Evolutionary conservation across 2,797 vertebrate species (phyloP).

Genomic region (Cuculus canorus): DNA sequence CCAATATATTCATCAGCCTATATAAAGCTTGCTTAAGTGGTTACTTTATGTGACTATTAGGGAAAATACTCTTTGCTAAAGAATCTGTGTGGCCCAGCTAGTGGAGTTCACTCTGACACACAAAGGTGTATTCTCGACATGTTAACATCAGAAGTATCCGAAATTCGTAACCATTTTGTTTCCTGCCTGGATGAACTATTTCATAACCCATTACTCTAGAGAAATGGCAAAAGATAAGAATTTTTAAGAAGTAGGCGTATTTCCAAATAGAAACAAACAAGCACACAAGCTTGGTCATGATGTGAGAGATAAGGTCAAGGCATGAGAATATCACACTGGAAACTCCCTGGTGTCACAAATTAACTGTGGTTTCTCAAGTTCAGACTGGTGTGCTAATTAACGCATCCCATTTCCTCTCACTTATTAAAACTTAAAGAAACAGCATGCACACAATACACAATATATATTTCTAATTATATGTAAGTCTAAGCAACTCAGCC

Average conservation of each 20-base stretch:
- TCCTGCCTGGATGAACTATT: not conserved
- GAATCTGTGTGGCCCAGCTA: not conserved
- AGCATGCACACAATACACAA: not conserved
- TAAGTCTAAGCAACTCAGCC: not conserved
- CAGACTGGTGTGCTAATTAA: slow-evolving; percentile 19
- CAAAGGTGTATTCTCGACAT: not conserved
- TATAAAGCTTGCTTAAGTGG: not conserved
- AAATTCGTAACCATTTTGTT: not conserved
- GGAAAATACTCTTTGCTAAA: not conserved
- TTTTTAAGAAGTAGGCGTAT: not conserved
- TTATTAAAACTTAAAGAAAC: not conserved
- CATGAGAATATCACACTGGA: not conserved
- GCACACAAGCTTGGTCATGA: not conserved
- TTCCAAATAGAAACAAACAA: not conserved
- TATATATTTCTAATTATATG: not conserved
- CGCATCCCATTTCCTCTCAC: not conserved
- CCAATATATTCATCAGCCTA: not conserved
- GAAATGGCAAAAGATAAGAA: not conserved
- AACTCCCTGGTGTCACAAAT: slow-evolving; percentile 12
- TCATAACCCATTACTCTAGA: not conserved
- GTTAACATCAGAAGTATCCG: not conserved
- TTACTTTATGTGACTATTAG: not conserved
- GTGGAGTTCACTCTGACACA: not conserved
- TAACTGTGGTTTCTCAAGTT: slow-evolving; percentile 3
- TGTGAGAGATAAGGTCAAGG: not conserved